Conservation (phyloP, 2,888 invertebrate species). For the Pristionchus japonicus region DNA sequence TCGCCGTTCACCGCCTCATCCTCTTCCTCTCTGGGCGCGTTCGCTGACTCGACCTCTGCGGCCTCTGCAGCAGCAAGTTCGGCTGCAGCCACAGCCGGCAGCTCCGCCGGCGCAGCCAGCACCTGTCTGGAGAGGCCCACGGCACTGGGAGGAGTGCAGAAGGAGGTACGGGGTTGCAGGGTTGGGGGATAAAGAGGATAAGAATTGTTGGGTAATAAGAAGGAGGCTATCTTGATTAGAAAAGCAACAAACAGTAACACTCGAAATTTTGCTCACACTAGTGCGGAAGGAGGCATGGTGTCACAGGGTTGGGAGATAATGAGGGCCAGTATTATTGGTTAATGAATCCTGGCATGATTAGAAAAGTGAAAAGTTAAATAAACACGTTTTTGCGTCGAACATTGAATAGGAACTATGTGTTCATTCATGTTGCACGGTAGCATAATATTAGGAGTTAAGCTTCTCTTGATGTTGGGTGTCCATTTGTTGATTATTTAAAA, state of each 20-base stretch:
- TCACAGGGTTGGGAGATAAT: not conserved
- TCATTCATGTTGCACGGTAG: no score
- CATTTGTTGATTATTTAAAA: not conserved
- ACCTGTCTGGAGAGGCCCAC: slow-evolving; percentile 34
- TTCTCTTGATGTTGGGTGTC: not conserved
- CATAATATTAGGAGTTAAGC: no score
- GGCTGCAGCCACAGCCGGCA: not conserved
- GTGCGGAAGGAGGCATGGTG: not conserved
- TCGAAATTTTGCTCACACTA: no score
- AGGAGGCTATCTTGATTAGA: not conserved
- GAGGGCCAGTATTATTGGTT: not conserved
- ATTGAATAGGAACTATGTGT: no score
- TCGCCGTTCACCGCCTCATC: slow-evolving; percentile 20
- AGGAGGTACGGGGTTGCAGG: not conserved
- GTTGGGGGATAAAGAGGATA: not conserved
- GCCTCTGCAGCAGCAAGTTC: not conserved
- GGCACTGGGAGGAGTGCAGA: slow-evolving; percentile 31
- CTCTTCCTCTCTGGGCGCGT: not conserved
- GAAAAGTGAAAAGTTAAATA: no score
- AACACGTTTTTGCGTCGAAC: no score
- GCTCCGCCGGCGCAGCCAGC: not conserved
- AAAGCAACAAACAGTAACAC: not conserved
- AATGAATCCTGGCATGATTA: no score
- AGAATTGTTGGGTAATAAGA: not conserved
- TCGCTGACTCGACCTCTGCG: not conserved